phyloP scores from a whole-genome alignment of 2,888 invertebrate genomes.

The Caenorhabditis parvicauda region DNA sequence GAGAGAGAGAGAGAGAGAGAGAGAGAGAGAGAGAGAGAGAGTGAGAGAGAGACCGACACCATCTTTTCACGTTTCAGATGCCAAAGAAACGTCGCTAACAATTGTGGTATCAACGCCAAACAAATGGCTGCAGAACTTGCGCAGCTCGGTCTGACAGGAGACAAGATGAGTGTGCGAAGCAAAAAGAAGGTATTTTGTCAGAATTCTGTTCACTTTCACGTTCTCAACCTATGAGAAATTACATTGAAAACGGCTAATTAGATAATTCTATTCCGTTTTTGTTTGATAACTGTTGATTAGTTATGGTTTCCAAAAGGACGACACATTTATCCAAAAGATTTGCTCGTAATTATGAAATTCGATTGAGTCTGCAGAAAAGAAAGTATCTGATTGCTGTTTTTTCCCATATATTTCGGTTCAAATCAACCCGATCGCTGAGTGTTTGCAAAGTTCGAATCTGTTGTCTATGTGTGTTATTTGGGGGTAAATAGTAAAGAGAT shows the following conservation, averaged over 20 bases:
- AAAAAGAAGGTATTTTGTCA: conserved; percentile 62
- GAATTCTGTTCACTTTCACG: too few relatives aligned
- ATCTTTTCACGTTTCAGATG: conserved; percentile 72
- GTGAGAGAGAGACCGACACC: too few relatives aligned
- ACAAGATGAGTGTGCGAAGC: conserved; percentile 73
- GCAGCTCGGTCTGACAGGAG: conserved; percentile 85
- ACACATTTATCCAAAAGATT: too few relatives aligned
- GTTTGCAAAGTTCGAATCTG: neutral
- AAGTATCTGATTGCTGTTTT: neutral
- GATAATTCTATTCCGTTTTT: too few relatives aligned
- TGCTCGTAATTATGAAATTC: too few relatives aligned
- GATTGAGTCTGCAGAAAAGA: neutral
- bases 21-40: too few relatives aligned
- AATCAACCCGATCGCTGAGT: neutral
- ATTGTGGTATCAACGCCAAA: conserved; percentile 96
- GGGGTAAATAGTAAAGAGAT: too few relatives aligned
- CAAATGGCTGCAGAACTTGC: conserved; percentile 89
- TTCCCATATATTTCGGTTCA: neutral
- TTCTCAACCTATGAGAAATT: too few relatives aligned
- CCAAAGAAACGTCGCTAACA: conserved; percentile 97
- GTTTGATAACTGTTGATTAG: too few relatives aligned
- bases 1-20: too few relatives aligned
- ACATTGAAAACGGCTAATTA: too few relatives aligned
- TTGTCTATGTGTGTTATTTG: conserved; percentile 3
- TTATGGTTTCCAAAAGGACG: too few relatives aligned